Base-by-base conservation (phyloP, 2,113 vertebrate genomes). In the Dendrocopos noguchii region DNA sequence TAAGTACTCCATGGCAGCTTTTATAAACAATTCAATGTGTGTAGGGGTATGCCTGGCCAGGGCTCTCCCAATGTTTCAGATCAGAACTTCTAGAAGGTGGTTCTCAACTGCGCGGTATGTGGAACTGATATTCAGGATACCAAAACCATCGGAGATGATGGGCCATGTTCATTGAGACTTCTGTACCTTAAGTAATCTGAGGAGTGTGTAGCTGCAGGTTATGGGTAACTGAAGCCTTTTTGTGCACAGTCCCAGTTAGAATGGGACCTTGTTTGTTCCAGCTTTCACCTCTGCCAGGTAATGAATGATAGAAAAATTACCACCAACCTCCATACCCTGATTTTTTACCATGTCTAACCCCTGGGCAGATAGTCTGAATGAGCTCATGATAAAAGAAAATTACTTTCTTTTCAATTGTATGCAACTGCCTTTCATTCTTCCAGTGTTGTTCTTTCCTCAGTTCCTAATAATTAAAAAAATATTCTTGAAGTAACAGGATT, bases 181-280 rank as follows among this genome's bases (percentile, higher is more conserved):
- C 21, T 56, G 27, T 25, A 46, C 12, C 55, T 65, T 47, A 44
- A 82, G n/a, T 25, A 50, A 22, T 20, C n/a, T 28, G 56, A 91
- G 61, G 15, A 66, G 10, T 1, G 15, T 11, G 8, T 0, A 0
- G 18, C 24, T 8, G 1, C 44, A 76, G 47, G 22, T 31, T 60
- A 9, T 16, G 36, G 44, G 11, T 63, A 87, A 70, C 34, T 59
- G 46, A 36, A 73, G 36, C 9, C 22, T 46, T 88, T 64, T 34
- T 44, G 33, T 22, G 20, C 63, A 77, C 18, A 60, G 31, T n/a
- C 36, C 20, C 46, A 44, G 15, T 24, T 27, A 53, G 42, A 91
- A 59, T 1, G 71, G 61, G 36, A 74, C 4, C 5, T 13, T 2
- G 1, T 57, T 65, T 87, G 9, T 55, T 76, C 46, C 61, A 83